phyloP scores from a whole-genome alignment of 1,140 invertebrate species.

The Nebria ingens region DNA sequence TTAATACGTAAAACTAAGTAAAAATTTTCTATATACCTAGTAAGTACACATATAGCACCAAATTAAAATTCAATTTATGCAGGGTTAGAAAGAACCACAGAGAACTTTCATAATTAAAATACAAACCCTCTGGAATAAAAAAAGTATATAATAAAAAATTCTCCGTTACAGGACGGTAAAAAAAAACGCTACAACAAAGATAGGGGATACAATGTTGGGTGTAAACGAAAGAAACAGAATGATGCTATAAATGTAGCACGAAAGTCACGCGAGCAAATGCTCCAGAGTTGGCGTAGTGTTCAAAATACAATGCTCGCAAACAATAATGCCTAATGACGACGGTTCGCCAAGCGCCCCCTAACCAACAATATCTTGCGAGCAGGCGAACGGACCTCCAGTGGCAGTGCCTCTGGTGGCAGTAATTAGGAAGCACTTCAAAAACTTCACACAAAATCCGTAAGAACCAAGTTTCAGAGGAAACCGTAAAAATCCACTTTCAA shows the following conservation, averaged over 20 bases:
- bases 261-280: neutral
- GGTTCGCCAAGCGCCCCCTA: neutral
- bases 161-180: no score
- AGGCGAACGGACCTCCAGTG: neutral
- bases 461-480: neutral
- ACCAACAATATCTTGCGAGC: neutral
- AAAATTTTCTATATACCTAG: no score
- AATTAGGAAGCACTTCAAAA: slow-evolving; percentile 9
- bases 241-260: no score
- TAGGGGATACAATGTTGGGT: no score
- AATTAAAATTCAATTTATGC: slow-evolving; percentile 6
- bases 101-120: slow-evolving; percentile 3
- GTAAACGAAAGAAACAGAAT: no score
- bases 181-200: no score
- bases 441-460: slow-evolving; percentile 4
- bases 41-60: no score
- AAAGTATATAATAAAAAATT: no score
- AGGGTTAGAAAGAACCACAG: neutral
- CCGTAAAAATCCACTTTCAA: slow-evolving; percentile 4
- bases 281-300: neutral
- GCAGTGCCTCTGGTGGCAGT: neutral
- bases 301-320: slow-evolving; percentile 5
- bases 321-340: slow-evolving; percentile 8
- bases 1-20: no score
- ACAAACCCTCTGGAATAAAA: no score